Base-by-base conservation (phyloP, 2,888 invertebrate genomes). In the Tetropium fuscum region DNA sequence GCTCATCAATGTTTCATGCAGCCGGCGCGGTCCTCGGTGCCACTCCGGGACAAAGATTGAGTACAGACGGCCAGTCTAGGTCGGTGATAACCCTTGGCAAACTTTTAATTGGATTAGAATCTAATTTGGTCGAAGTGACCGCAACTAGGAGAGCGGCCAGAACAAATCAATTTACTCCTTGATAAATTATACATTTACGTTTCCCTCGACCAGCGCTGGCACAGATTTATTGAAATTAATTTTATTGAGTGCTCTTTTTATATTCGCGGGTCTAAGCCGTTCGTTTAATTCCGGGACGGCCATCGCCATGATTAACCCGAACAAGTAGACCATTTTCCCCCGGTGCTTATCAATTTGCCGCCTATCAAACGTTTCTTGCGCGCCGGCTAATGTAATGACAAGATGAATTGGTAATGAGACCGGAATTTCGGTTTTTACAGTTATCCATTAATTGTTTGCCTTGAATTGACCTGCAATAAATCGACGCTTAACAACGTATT, bases 71-170 rank as follows among this genome's bases (percentile, higher is more conserved):
- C 59, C 72, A 68, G 69, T 62, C 64, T 69, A 64, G 60, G 68
- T 65, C 68, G 58, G 58, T 62, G 70, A 72, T 70, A 75, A 75
- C 75, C 78, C 79, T 61, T 60, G 74, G 74, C 60, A 80, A 82
- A 82, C 79, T 82, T 81, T 82, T 82, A 82, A 82, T 81, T 82
- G 82, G 81, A 82, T 82, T 82, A 81, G 81, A 80, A 81, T 81
- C 81, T 81, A 81, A 82, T 81, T 82, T 81, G 76, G 78, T 76
- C 80, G 74, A 77, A 80, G 78, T 80, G 80, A 80, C 80, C 80
- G 75, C 78, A 74, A 64, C 73, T 72, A 69, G 72, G 74, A 73
- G 69, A 71, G 71, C 73, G 71, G 73, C 70, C 68, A 68, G 75
- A 77, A 78, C 78, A 78, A 79, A 77, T 79, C 78, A 78, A 78